A percentile compares a stretch with the other conserved stretches of the same genome.
phyloP scores from a whole-genome alignment of 2,113 vertebrate genomes.

The Columbina picui region DNA sequence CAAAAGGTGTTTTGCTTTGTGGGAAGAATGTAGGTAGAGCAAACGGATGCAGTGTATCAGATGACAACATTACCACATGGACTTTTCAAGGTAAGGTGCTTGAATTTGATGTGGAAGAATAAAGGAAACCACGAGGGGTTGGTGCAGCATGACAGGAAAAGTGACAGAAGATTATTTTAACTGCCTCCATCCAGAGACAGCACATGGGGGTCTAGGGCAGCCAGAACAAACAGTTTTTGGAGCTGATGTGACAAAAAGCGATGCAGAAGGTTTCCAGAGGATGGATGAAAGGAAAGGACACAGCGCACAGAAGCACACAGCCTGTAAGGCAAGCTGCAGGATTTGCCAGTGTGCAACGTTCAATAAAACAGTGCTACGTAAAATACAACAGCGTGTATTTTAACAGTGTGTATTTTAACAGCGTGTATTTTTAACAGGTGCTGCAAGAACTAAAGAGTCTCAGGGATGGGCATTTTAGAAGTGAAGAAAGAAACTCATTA shows the following conservation, averaged over 20 bases:
- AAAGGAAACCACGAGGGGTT: not conserved
- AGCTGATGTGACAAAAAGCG: not conserved
- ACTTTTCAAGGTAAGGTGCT: not conserved
- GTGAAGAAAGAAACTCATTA: not conserved
- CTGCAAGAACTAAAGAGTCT: not conserved
- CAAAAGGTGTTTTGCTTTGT: not conserved
- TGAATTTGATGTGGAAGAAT: not conserved
- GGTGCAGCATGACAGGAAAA: not conserved
- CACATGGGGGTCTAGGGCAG: not conserved
- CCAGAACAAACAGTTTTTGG: not conserved
- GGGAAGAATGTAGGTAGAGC: not conserved
- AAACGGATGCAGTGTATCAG: not conserved
- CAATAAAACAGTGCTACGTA: not conserved
- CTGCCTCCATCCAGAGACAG: not conserved
- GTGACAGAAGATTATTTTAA: not conserved
- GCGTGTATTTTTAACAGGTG: accelerated
- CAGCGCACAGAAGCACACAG: not conserved
- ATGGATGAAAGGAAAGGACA: not conserved
- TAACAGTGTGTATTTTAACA: no score
- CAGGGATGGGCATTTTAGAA: not conserved
- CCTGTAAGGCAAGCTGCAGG: not conserved
- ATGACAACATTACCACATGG: not conserved
- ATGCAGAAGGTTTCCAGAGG: not conserved
- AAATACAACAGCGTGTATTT: accelerated
- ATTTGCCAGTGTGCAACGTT: not conserved